phyloP scores from a whole-genome alignment of 2,113 vertebrate genomes.

The Atlantisia rogersi region DNA sequence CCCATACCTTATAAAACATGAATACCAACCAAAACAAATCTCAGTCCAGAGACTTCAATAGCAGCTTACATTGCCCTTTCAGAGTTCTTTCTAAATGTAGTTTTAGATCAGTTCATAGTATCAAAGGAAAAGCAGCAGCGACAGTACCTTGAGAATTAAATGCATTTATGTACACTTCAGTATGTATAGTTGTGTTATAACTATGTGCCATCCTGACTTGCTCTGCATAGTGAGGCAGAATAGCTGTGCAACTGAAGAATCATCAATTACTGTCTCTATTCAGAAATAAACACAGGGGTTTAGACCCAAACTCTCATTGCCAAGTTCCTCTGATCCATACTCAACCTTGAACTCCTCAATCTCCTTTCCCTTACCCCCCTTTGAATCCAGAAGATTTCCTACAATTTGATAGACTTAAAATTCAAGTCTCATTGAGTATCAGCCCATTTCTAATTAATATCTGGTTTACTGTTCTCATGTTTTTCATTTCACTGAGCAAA shows the following conservation, averaged over 20 bases:
- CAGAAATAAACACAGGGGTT: neutral
- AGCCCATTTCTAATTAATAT: constrained; percentile 28
- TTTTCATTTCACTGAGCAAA: constrained; percentile 34
- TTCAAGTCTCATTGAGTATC: constrained; percentile 16
- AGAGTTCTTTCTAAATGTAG: neutral
- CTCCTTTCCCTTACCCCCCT: neutral
- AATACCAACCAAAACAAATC: neutral
- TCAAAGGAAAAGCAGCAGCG: neutral
- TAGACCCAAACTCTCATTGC: neutral
- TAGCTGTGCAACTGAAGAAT: neutral
- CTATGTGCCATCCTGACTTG: neutral
- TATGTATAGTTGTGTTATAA: neutral
- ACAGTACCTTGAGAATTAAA: neutral
- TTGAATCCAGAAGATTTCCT: neutral
- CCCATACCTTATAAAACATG: neutral
- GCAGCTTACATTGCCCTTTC: neutral
- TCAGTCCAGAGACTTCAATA: neutral
- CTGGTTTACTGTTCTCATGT: neutral
- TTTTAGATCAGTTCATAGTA: neutral
- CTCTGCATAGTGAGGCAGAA: neutral
- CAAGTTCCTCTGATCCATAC: neutral
- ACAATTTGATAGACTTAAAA: constrained; percentile 4
- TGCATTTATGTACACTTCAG: neutral
- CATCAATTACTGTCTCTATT: neutral
- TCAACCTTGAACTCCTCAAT: neutral